Evolutionary conservation across 1,140 invertebrate genomes (phyloP).

Genomic region (Drosophila burlai): DNA sequence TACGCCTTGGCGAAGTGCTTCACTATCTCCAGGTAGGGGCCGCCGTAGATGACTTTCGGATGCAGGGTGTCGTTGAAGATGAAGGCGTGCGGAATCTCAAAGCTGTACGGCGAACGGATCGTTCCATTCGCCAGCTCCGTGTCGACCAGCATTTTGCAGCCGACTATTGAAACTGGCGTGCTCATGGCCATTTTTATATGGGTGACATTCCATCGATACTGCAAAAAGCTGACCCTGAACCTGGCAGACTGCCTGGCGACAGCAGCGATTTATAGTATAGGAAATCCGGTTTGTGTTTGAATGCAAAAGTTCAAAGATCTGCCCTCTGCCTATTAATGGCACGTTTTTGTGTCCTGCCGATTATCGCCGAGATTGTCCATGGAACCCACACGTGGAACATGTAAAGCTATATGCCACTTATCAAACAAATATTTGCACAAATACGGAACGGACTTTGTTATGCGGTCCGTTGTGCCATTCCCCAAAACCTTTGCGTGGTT

Average conservation of each 20-base stretch:
- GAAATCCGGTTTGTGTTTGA: constrained; percentile 25
- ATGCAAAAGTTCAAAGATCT: constrained; percentile 40
- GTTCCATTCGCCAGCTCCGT: constrained; percentile 26
- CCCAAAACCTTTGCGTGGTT: constrained; percentile 59
- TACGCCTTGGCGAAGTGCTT: constrained; percentile 51
- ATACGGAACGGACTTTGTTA: constrained; percentile 48
- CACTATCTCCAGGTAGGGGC: constrained; percentile 57
- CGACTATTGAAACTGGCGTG: constrained; percentile 41
- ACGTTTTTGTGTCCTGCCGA: constrained; percentile 46
- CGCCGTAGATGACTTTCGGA: constrained; percentile 22
- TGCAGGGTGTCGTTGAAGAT: constrained; percentile 32
- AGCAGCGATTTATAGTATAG: background rate
- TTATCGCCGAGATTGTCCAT: constrained; percentile 30
- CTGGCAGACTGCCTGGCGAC: constrained; percentile 57
- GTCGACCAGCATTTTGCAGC: constrained; percentile 29
- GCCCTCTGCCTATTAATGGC: constrained; percentile 34
- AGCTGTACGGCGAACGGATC: constrained; percentile 60
- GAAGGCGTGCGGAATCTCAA: constrained; percentile 67
- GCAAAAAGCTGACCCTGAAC: constrained; percentile 56
- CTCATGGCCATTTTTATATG: constrained; percentile 50
- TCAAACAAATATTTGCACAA: constrained; percentile 55
- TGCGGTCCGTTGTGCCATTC: constrained; percentile 51
- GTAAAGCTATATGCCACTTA: constrained; percentile 35
- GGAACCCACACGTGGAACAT: constrained; percentile 7
- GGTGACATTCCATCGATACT: constrained; percentile 5